Percentiles rank a stretch among this genome's conserved stretches.
Conservation (phyloP, 2,888 invertebrate genomes). For the Eugnorisma glareosa region DNA sequence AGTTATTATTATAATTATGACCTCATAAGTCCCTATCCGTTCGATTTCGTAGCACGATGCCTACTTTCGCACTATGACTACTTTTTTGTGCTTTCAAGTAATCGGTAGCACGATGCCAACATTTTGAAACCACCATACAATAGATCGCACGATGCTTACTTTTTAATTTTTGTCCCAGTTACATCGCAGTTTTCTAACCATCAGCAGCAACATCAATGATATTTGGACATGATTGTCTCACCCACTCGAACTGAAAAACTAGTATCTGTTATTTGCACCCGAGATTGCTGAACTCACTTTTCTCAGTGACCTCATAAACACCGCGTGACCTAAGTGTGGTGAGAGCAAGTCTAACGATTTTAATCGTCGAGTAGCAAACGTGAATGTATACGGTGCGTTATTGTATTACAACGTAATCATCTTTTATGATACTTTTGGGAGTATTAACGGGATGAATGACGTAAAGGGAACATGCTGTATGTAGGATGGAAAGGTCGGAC, state of each 20-base stretch:
- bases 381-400: neutral
- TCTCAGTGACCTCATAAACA: neutral
- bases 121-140: too few relatives aligned
- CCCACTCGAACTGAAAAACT: neutral
- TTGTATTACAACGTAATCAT: constrained; percentile 22
- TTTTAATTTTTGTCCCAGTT: too few relatives aligned
- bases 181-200: too few relatives aligned
- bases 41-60: too few relatives aligned
- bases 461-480: neutral
- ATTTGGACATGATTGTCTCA: neutral
- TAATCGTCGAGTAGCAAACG: neutral
- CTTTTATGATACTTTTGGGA: constrained; percentile 9
- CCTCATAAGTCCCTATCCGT: too few relatives aligned
- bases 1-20: too few relatives aligned
- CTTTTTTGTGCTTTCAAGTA: too few relatives aligned
- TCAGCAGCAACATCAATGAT: too few relatives aligned
- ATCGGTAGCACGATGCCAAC: too few relatives aligned
- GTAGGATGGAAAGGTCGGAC: neutral
- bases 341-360: neutral
- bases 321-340: neutral
- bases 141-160: too few relatives aligned
- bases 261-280: neutral
- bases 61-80: too few relatives aligned
- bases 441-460: neutral
- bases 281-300: neutral